A percentile compares a stretch with the other conserved stretches of the same genome.
phyloP scores from a whole-genome alignment of 2,113 vertebrate species.

The Euleptes europaea region DNA sequence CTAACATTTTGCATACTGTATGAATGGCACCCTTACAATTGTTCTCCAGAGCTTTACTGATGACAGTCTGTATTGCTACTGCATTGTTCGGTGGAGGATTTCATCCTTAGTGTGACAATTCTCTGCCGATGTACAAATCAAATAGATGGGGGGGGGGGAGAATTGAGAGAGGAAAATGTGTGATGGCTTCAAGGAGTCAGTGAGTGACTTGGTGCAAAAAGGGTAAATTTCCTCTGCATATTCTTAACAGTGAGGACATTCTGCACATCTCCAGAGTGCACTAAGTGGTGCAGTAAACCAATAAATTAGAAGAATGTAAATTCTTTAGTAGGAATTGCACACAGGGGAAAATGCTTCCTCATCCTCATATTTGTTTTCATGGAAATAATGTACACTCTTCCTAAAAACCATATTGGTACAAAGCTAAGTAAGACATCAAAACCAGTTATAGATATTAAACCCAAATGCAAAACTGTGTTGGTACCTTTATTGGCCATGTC shows the following conservation, averaged over 20 bases:
- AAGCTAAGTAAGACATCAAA: conserved; percentile 79
- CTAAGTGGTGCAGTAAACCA: conserved; percentile 86
- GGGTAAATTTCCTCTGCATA: conserved; percentile 79
- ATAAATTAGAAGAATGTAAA: conserved; percentile 90
- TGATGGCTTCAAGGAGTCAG: conserved; percentile 71
- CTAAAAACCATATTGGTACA: conserved; percentile 76
- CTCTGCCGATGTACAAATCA: conserved; percentile 13
- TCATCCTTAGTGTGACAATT: background rate
- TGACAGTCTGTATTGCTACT: background rate
- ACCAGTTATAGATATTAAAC: conserved; percentile 69
- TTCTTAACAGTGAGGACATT: conserved; percentile 80
- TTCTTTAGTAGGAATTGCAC: conserved; percentile 84
- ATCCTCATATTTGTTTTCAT: conserved; percentile 85
- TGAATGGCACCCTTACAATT: background rate
- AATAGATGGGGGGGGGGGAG: conserved; percentile 55
- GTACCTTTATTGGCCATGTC: conserved; percentile 46
- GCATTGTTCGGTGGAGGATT: background rate
- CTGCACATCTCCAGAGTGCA: conserved; percentile 81
- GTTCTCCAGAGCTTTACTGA: background rate
- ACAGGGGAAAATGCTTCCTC: conserved; percentile 81
- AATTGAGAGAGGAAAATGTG: conserved; percentile 64
- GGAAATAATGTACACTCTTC: conserved; percentile 84
- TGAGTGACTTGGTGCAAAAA: conserved; percentile 78
- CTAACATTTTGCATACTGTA: background rate
- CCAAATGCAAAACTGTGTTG: conserved; percentile 63